Evolutionary conservation across 2,888 invertebrate genomes (phyloP).

Genomic region (Cephus spinipes): DNA sequence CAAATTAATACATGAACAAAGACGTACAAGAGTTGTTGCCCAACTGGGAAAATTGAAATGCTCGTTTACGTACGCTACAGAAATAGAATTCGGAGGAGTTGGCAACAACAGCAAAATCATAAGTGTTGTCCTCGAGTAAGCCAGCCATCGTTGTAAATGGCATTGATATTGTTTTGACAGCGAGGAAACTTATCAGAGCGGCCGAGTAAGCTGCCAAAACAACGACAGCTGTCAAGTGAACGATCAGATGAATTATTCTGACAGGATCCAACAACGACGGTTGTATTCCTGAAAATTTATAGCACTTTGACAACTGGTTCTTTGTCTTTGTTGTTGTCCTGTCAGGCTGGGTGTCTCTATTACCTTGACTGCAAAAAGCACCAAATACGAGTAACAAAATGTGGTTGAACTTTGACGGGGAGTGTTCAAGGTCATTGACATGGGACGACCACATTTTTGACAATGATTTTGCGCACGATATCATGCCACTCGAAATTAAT

Average conservation of each 20-base stretch:
- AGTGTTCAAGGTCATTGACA: background rate
- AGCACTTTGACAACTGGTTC: too few species aligned
- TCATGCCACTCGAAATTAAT: conserved; percentile 40
- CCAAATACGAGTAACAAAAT: conserved; percentile 51
- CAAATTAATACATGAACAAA: background rate
- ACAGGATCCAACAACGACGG: conserved; percentile 47
- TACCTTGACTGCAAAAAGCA: conserved; percentile 59
- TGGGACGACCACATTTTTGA: too few species aligned
- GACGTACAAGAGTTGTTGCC: too few species aligned
- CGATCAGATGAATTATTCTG: conserved; percentile 53
- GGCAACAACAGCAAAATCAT: conserved; percentile 53
- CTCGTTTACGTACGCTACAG: conserved; percentile 28
- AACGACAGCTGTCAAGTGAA: conserved; percentile 57
- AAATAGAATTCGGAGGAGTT: conserved; percentile 58
- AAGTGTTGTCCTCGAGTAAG: conserved; percentile 55
- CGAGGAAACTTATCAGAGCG: conserved; percentile 59
- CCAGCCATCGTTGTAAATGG: conserved; percentile 63
- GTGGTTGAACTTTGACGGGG: conserved; percentile 37
- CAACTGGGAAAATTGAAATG: too few species aligned
- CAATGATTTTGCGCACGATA: conserved; percentile 19
- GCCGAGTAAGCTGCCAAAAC: conserved; percentile 62
- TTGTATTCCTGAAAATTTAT: conserved; percentile 43
- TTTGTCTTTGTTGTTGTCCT: too few species aligned
- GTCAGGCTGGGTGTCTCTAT: background rate
- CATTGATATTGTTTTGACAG: conserved; percentile 56